Evolutionary conservation across 2,888 invertebrate species (phyloP).

Genomic region (Caenorhabditis uteleia): DNA sequence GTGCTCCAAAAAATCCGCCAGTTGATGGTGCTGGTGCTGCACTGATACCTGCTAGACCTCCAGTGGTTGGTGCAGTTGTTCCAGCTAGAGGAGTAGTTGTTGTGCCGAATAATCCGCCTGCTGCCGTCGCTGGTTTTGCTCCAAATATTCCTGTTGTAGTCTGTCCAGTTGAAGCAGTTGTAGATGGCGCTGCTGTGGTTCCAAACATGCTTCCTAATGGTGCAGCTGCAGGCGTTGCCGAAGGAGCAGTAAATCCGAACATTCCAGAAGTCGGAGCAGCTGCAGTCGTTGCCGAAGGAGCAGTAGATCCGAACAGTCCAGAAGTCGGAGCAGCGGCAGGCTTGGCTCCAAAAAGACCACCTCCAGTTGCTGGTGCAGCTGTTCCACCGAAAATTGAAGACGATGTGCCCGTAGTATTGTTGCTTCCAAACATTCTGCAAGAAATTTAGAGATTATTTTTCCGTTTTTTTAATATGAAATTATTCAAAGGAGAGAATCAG

Average conservation of each 20-base stretch:
- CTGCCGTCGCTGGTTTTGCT: not conserved
- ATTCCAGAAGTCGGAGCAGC: not conserved
- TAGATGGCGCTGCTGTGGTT: not conserved
- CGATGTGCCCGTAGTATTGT: not conserved
- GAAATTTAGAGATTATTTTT: no score
- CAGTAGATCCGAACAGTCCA: slow-evolving; percentile 5
- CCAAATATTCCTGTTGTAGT: slow-evolving; percentile 1
- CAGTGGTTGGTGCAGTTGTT: not conserved
- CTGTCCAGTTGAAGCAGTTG: slow-evolving; percentile 7
- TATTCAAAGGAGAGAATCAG: no score
- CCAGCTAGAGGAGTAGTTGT: no score
- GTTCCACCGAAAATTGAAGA: not conserved
- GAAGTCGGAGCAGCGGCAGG: not conserved
- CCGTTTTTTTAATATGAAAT: no score
- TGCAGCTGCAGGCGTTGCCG: not conserved
- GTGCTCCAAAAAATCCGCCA: slow-evolving; percentile 1
- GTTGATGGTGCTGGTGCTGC: not conserved
- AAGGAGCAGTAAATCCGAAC: slow-evolving; percentile 3
- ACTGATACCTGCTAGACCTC: not conserved
- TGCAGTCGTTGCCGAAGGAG: not conserved
- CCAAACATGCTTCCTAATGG: slow-evolving; percentile 3
- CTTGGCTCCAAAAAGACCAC: not conserved
- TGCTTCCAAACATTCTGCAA: not conserved
- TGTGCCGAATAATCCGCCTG: no score
- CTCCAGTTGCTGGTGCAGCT: not conserved